Evolutionary conservation across 2,888 invertebrate genomes (phyloP), one percentile per base, ranked within the genome.

Genomic region (Esperia sulphurella): DNA sequence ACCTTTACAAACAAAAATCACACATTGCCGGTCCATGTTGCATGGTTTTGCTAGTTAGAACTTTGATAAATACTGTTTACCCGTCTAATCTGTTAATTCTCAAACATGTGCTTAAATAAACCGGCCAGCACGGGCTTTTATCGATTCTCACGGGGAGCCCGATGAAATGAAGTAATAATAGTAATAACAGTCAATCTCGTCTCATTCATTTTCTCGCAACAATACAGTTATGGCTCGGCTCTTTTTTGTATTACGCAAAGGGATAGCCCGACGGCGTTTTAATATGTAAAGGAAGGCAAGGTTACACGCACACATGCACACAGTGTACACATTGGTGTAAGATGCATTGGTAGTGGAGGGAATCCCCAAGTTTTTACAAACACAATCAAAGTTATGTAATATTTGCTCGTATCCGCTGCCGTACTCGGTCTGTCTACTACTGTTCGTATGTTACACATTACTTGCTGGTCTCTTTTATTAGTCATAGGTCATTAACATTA

Each of bases 341-440:
- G 79, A 75, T 83, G 83, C 75, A 83, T 70, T 74, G 85, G 89
- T 88, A 81, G 83, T 87, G 70, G 81, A 83, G 89, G 89, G 89
- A 86, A 84, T 89, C 86, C 88, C 89, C 89, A 86, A 87, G 83
- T 88, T 89, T 89, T 89, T 89, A 89, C 87, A 82, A 87, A 89
- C 89, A 88, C 88, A 89, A 88, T 88, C 88, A 88, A 86, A 88
- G 86, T 89, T 89, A 88, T 89, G 88, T 88, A 88, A 88, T 85
- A 86, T 86, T 85, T 86, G 83, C 78, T 79, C 77, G 85, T 81
- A 84, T 82, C 83, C 84, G 85, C 76, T 80, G 78, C 71, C 79
- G 75, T 75, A 72, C 74, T 72, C 72, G 59, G 67, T 64, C 72
- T 71, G 78, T n/a, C n/a, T n/a, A n/a, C 82, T 71, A 75, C 84